These are phyloP conservation scores for Pholis gunnellus DNA, from an alignment of 2,113 vertebrate species.

Conservation along the genomic window DNA sequence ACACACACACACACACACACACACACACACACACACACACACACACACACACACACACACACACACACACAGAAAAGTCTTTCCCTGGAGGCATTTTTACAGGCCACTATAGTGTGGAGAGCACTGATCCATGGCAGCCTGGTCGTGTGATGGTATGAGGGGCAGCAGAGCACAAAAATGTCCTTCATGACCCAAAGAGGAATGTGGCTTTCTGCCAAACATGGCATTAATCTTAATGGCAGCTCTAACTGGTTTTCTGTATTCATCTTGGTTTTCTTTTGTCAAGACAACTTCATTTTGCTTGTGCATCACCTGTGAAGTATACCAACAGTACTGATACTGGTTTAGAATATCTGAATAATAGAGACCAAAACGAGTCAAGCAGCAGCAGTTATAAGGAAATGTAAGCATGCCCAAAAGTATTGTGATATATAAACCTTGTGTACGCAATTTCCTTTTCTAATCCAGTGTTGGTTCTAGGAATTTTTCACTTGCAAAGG, in stretches of 20 bases:
- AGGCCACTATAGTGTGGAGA: slow-evolving; percentile 23
- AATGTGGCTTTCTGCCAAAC: neutral
- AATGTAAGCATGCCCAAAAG: too few relatives aligned
- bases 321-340: neutral
- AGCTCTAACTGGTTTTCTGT: neutral
- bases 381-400: too few relatives aligned
- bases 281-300: neutral
- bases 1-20: slow-evolving; percentile 4
- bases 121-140: slow-evolving; percentile 44
- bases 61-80: neutral
- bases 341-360: neutral
- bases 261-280: neutral
- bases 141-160: slow-evolving; percentile 18
- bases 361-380: too few relatives aligned
- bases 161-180: neutral
- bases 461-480: too few relatives aligned
- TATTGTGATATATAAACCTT: too few relatives aligned
- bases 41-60: neutral
- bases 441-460: too few relatives aligned
- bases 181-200: slow-evolving; percentile 7
- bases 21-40: neutral
- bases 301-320: neutral
- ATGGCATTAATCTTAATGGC: neutral
- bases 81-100: slow-evolving; percentile 25
- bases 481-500: too few relatives aligned